Evolutionary conservation across 1,140 invertebrate species (phyloP), one percentile per base, ranked within the genome.

Genomic region (Nylanderia fulva): DNA sequence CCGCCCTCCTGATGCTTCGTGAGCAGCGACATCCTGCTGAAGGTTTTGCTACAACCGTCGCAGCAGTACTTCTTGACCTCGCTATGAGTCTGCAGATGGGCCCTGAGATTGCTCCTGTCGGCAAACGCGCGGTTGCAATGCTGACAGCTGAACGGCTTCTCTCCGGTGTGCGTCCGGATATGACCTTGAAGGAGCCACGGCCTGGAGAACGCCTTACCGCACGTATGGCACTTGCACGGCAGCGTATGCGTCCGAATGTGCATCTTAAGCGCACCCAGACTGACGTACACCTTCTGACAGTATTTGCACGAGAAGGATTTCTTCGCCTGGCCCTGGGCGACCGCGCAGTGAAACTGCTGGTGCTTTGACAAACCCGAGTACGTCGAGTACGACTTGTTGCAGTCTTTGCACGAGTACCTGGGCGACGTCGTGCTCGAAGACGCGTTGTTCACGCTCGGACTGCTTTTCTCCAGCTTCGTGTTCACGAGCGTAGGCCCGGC

Each of bases 51-150:
- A 95, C 99, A 99, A 0, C 96, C 96, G 15, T 96, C 96, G 93
- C 99, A 99, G 52, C 98, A 98, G 95, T 99, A 99, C 93, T 99
- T 99, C 94, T 99, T 99, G 6, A 99, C 97, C 91, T 99, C 98
- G 1, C 98, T 99, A 94, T 99, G 99, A 0, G 99, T 99, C 95
- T 99, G 99, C 2, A 99, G 96, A 95, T 99, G 99, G 0, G 99
- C 99, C 18, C 99, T 95, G 39, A 99, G 95, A 94, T 99, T 99
- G 39, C 98, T 99, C 61, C 99, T 96, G 95, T 99, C 99, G 29
- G 99, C 99, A 94, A 99, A 99, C 1, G 99, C 98, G 11, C 99
- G 96, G 87, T 98, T 97, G 94, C 99, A 99, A 91, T 99, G 98
- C 66, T 97, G 97, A 94, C 99, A 99, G 36, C 97, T 97, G 96